Evolutionary conservation across 2,888 invertebrate genomes (phyloP), one percentile per base, ranked within the genome.

Genomic region (Stictocephala bisonia): DNA sequence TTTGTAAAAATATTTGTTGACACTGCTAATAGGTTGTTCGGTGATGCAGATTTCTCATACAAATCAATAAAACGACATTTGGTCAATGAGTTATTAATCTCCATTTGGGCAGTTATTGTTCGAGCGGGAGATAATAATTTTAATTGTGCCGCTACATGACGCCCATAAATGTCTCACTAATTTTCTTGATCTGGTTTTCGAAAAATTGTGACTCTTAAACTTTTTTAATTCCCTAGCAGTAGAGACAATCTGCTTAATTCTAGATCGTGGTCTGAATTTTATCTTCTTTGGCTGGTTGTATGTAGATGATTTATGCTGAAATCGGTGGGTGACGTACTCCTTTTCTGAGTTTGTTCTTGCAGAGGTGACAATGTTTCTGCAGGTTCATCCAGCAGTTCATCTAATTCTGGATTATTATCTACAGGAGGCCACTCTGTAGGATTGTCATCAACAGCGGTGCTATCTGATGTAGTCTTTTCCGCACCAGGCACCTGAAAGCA

Each of bases 191-290:
- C n/a, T n/a, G n/a, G n/a, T n/a, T n/a, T n/a, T n/a, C n/a, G n/a
- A n/a, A n/a, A n/a, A n/a, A n/a, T n/a, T n/a, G n/a, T n/a, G n/a
- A n/a, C n/a, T n/a, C n/a, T n/a, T n/a, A n/a, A n/a, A n/a, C n/a
- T n/a, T n/a, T n/a, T n/a, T n/a, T n/a, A n/a, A n/a, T n/a, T n/a
- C n/a, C n/a, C n/a, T n/a, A n/a, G n/a, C n/a, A n/a, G n/a, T n/a
- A n/a, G n/a, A n/a, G n/a, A n/a, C n/a, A 60, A 26, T 51, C 24
- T 26, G 26, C 48, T 31, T 26, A 48, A 18, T 40, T 29, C 26
- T 27, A 26, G 31, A 79, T 35, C 76, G 81, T 26, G 82, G 82
- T 75, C 84, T 85, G 71, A 51, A 35, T 71, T 75, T 31, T 6
- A 31, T 31, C 35, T 9, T 31, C 35, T 31, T 31, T 31, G 35